Conservation (phyloP, 2,888 invertebrate species). For the Mimachlamys varia region DNA sequence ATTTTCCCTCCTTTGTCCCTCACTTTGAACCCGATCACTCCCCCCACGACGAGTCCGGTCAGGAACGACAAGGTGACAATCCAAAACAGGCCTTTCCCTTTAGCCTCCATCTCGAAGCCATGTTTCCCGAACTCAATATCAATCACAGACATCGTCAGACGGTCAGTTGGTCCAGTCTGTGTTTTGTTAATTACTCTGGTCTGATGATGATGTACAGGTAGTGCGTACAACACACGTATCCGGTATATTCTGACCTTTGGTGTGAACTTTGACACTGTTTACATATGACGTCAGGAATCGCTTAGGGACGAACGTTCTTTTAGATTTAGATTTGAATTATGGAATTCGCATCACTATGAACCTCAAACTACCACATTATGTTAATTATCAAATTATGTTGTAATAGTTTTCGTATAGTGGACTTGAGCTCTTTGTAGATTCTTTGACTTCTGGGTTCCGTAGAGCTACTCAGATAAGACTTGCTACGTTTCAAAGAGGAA, state of each 20-base stretch:
- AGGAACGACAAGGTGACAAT: constrained; percentile 47
- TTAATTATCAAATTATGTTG: too few species aligned
- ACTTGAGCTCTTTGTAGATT: too few species aligned
- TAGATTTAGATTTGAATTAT: too few species aligned
- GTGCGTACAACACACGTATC: not conserved
- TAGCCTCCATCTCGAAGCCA: constrained; percentile 50
- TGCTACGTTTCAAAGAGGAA: too few species aligned
- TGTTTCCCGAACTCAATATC: constrained; percentile 52
- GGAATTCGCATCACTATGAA: too few species aligned
- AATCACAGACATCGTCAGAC: constrained; percentile 42
- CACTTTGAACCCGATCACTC: constrained; percentile 43
- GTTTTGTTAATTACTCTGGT: not conserved
- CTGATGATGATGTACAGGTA: not conserved
- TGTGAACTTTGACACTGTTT: not conserved
- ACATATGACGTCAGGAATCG: not conserved
- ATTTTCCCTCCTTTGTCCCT: constrained; percentile 48
- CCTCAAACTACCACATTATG: too few species aligned
- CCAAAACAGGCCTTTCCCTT: constrained; percentile 51
- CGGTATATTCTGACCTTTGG: not conserved
- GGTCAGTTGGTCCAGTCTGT: not conserved
- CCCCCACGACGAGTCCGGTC: constrained; percentile 47
- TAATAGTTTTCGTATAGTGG: too few species aligned
- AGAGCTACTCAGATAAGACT: too few species aligned
- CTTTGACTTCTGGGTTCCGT: too few species aligned
- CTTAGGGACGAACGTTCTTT: not conserved